Conservation (phyloP, 2,888 invertebrate species). For the Dexiosoma caninum region DNA sequence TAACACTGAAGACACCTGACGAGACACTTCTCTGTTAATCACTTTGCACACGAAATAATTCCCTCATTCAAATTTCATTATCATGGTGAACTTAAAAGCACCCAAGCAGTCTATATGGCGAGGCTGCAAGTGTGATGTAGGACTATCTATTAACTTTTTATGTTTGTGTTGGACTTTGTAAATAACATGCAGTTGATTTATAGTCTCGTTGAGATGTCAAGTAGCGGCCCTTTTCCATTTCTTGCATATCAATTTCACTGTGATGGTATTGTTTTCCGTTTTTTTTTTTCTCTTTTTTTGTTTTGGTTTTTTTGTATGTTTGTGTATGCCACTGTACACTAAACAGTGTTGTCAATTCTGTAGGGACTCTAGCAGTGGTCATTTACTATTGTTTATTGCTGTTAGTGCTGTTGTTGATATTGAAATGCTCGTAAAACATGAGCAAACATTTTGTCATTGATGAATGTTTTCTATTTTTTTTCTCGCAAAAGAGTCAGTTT, state of each 20-base stretch:
- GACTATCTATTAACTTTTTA: not conserved
- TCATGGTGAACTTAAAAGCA: not conserved
- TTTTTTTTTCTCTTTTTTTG: not conserved
- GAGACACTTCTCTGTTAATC: not conserved
- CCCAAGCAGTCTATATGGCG: too few relatives aligned
- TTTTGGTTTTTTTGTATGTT: not conserved
- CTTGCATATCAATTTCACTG: too few relatives aligned
- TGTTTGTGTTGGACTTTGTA: not conserved
- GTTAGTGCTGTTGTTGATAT: constrained; percentile 28
- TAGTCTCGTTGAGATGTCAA: constrained; percentile 48
- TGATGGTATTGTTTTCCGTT: constrained; percentile 16
- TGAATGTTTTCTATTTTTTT: constrained; percentile 43
- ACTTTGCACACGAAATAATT: constrained; percentile 1
- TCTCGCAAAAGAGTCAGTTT: not conserved
- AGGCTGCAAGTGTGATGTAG: not conserved
- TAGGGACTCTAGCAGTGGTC: not conserved
- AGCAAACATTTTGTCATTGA: constrained; percentile 50
- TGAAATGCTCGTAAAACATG: constrained; percentile 42
- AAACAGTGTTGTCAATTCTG: not conserved
- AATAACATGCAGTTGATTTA: constrained; percentile 54
- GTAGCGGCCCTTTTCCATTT: constrained; percentile 24
- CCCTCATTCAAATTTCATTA: not conserved
- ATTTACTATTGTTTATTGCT: constrained; percentile 19
- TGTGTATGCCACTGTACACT: not conserved
- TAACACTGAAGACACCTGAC: constrained; percentile 4